These are phyloP conservation scores for Helogale parvula DNA, from an alignment of 2,113 vertebrate genomes.

Conservation along the genomic window DNA sequence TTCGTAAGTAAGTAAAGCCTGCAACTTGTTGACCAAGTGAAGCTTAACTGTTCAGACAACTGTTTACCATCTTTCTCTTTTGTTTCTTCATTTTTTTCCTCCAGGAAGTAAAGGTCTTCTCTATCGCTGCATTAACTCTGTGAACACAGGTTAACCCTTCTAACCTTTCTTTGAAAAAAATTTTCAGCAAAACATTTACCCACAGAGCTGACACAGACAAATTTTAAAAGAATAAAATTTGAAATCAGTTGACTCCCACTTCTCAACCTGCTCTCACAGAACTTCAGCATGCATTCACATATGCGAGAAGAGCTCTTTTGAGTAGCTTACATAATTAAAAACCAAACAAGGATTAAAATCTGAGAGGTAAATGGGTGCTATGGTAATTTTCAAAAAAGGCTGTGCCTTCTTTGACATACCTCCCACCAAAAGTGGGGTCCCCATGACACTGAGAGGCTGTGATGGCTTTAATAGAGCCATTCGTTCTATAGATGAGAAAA, in stretches of 20 bases:
- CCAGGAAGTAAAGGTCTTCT: background rate
- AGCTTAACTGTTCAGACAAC: background rate
- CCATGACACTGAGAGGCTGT: background rate
- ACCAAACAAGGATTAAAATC: background rate
- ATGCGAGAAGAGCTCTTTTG: background rate
- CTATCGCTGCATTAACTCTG: background rate
- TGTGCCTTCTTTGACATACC: background rate
- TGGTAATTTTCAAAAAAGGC: background rate
- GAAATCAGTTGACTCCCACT: background rate
- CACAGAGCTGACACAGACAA: background rate
- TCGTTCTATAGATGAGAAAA: slow-evolving; percentile 8
- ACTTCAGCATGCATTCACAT: background rate
- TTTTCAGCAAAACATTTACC: background rate
- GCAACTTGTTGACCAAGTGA: background rate
- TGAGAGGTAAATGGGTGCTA: background rate
- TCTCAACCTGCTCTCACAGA: slow-evolving; percentile 16
- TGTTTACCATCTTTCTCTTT: background rate
- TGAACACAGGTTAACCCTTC: background rate
- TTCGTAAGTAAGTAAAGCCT: background rate
- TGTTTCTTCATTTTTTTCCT: background rate
- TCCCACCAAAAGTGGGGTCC: background rate
- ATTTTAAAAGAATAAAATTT: background rate
- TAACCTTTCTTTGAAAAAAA: background rate
- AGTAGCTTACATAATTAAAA: slow-evolving; percentile 43
- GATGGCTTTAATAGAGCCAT: background rate